A percentile compares a stretch with the other conserved stretches of the same genome.
Conservation (phyloP, 2,888 invertebrate species). For the Melinaea menophilus region DNA sequence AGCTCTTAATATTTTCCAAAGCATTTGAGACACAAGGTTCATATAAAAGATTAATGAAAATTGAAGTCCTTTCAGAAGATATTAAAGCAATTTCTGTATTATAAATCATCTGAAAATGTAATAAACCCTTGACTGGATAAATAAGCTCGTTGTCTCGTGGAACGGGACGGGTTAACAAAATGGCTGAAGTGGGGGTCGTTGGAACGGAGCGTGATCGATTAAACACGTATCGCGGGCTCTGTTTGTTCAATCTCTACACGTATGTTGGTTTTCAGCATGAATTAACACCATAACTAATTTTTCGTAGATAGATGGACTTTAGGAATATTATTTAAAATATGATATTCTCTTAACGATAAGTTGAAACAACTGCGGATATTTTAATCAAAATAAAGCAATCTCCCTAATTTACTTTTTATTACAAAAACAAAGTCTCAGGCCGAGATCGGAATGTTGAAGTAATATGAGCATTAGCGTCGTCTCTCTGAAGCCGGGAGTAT, state of each 20-base stretch:
- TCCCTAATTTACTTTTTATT: not conserved
- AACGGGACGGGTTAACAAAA: constrained; percentile 18
- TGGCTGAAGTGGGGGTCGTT: constrained; percentile 15
- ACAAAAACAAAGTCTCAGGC: not conserved
- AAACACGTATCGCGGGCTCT: constrained; percentile 21
- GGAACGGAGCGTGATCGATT: constrained; percentile 29
- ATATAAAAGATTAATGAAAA: not conserved
- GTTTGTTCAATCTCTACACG: constrained; percentile 9
- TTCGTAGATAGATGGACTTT: too few relatives aligned
- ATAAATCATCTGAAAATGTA: constrained; percentile 26
- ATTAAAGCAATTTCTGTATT: constrained; percentile 19
- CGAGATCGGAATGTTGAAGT: not conserved
- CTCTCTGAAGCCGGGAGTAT: constrained; percentile 1
- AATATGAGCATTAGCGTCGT: not conserved
- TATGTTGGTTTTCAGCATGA: constrained; percentile 17
- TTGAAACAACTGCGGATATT: too few relatives aligned
- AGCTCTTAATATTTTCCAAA: not conserved
- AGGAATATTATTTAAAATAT: too few relatives aligned
- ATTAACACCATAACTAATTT: not conserved
- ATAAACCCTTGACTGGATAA: constrained; percentile 16
- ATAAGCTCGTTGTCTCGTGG: constrained; percentile 8
- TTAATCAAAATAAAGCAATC: too few relatives aligned
- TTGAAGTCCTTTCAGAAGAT: not conserved
- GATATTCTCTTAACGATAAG: too few relatives aligned
- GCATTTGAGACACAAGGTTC: not conserved